Percentiles rank a stretch among this genome's conserved stretches.
These are phyloP conservation scores for Pangasius mekongensis DNA, from an alignment of 2,797 vertebrate species.

Conservation along the genomic window DNA sequence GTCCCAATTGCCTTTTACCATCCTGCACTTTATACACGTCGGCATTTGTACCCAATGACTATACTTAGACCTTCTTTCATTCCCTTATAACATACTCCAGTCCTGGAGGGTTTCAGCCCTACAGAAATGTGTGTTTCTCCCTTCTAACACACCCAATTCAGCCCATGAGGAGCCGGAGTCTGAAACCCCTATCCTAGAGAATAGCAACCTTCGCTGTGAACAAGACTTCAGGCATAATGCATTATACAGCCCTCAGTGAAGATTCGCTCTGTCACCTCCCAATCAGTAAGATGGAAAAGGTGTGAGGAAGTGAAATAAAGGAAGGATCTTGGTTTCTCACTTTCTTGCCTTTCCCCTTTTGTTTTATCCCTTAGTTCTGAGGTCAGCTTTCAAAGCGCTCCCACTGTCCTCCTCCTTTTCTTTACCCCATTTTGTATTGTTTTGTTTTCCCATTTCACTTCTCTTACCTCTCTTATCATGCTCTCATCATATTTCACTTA, in stretches of 20 bases:
- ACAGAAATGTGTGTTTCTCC: background rate
- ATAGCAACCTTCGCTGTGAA: background rate
- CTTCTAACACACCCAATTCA: background rate
- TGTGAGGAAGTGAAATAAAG: slow-evolving; percentile 20
- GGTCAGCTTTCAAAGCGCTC: background rate
- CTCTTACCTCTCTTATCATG: background rate
- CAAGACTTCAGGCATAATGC: slow-evolving; percentile 33
- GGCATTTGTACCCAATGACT: background rate
- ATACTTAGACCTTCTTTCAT: background rate
- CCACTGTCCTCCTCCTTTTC: background rate
- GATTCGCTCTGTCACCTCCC: slow-evolving; percentile 35
- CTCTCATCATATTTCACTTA: slow-evolving; percentile 32
- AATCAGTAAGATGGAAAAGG: slow-evolving; percentile 28
- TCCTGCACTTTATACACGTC: background rate
- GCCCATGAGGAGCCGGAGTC: background rate
- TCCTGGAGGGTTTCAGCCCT: background rate
- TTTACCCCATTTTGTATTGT: background rate
- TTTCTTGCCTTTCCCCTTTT: background rate
- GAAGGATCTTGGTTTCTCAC: background rate
- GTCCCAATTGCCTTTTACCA: background rate
- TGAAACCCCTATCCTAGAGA: background rate
- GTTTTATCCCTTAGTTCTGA: background rate
- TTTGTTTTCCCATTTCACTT: background rate
- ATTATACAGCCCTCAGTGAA: slow-evolving; percentile 40
- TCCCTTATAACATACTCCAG: background rate